A percentile compares a stretch with the other conserved stretches of the same genome.
These are phyloP conservation scores for Rallus limicola DNA, from an alignment of 2,113 vertebrate species.

Conservation along the genomic window DNA sequence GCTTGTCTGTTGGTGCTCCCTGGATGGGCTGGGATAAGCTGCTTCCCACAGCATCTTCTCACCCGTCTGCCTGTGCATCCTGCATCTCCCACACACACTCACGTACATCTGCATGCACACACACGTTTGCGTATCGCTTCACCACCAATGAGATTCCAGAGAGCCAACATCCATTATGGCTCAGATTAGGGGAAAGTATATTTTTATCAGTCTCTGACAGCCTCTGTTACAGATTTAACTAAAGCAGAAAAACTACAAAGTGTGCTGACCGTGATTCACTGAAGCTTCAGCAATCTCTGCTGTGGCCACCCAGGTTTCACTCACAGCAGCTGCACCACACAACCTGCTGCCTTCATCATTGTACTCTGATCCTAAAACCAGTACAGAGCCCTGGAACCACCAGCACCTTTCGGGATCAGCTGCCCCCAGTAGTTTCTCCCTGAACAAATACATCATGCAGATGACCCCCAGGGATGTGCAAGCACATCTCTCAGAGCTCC, in stretches of 20 bases:
- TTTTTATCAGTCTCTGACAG: neutral
- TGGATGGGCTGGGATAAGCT: neutral
- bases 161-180: fast-evolving
- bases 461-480: neutral
- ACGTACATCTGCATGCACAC: fast-evolving
- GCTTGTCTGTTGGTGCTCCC: neutral
- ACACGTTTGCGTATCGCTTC: neutral
- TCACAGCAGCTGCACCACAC: neutral
- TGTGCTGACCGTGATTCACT: neutral
- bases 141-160: neutral
- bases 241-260: neutral
- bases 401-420: neutral
- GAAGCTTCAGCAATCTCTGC: neutral
- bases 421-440: neutral
- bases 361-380: neutral
- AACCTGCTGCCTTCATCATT: neutral
- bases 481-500: neutral
- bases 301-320: neutral
- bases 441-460: neutral
- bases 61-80: fast-evolving
- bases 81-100: fast-evolving
- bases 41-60: fast-evolving
- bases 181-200: neutral
- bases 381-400: neutral
- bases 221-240: neutral